Conservation (phyloP, 1,140 invertebrate genomes). For the Phocides pigmalion region DNA sequence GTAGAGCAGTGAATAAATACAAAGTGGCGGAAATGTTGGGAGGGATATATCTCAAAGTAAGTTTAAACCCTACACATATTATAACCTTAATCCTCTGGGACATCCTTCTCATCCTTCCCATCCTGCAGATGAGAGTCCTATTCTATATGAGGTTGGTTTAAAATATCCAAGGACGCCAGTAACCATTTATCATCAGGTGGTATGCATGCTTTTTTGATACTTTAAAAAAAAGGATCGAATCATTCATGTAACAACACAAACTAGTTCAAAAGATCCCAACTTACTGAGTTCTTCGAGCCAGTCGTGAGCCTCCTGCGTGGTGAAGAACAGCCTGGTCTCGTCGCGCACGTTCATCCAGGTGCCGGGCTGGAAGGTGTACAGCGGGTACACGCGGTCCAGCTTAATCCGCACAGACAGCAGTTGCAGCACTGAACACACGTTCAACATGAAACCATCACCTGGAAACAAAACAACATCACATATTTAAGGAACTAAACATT, state of each 20-base stretch:
- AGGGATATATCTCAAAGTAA: too few relatives aligned
- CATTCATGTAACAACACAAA: neutral
- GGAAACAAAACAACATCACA: constrained; percentile 17
- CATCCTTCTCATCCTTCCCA: too few relatives aligned
- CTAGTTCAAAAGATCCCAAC: too few relatives aligned
- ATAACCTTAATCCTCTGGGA: too few relatives aligned
- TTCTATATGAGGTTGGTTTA: too few relatives aligned
- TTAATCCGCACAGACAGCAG: constrained; percentile 94
- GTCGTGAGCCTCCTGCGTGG: constrained; percentile 90
- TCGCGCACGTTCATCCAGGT: constrained; percentile 91
- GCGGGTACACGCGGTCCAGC: constrained; percentile 92
- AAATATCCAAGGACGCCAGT: too few relatives aligned
- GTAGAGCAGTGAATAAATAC: too few relatives aligned
- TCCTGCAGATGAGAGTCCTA: too few relatives aligned
- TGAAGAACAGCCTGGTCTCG: constrained; percentile 93
- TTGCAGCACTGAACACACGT: constrained; percentile 95
- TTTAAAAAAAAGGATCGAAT: neutral
- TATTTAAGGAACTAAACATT: too few relatives aligned
- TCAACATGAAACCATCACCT: constrained; percentile 97
- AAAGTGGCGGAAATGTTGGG: too few relatives aligned
- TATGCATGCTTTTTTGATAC: neutral
- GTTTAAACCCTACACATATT: too few relatives aligned
- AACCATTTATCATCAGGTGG: too few relatives aligned
- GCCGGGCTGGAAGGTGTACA: constrained; percentile 94
- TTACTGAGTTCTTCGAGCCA: constrained; percentile 89